Base-by-base conservation (phyloP, 30 jellyfish, hydroid and myxozoan species). In the Mastigias papua region DNA sequence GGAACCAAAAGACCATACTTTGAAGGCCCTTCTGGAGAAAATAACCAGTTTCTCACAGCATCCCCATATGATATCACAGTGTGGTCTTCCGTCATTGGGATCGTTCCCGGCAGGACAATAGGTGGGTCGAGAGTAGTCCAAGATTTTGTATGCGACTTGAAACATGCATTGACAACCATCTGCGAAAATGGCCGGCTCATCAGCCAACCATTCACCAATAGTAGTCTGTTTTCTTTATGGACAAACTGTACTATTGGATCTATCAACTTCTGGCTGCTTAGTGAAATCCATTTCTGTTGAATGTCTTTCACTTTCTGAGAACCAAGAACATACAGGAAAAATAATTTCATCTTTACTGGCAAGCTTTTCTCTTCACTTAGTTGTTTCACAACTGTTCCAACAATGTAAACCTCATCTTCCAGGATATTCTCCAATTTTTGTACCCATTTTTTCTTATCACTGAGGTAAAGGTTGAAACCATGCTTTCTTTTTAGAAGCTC, bases 311-410 rank as follows among this genome's bases (percentile, higher is more conserved):
- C 16, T 22, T 82, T 67, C 16, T 54, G 27, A 21, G 92, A 69
- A 11, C 92, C 92, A 22, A 82, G 85, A 76, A 25, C 79, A 17
- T 48, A 22, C 48, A 82, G 70, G 50, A 82, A 10, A 30, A 54
- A 68, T 60, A 82, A 26, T 64, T 82, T 82, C 92, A 82, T 66
- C 72, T 82, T 82, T 0, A 82, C 92, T 32, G 81, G 71, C 48
- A 82, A 32, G 60, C 54, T 66, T 7, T 16, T 35, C 51, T 69
- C 85, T 34, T 48, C 75, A 20, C 66, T 29, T 33, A 82, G 69
- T 57, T 82, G 85, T 78, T 82, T 82, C 48, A 69, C 85, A 29
- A 82, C 35, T 15, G 92, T 82, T 5, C 92, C 92, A 26, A 25
- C 15, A 42, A 82, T 67, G 68, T 82, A 82, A 29, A 64, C 92